A percentile compares a stretch with the other conserved stretches of the same genome.
Evolutionary conservation across 2,113 vertebrate genomes (phyloP).

Genomic region (Promerops cafer): DNA sequence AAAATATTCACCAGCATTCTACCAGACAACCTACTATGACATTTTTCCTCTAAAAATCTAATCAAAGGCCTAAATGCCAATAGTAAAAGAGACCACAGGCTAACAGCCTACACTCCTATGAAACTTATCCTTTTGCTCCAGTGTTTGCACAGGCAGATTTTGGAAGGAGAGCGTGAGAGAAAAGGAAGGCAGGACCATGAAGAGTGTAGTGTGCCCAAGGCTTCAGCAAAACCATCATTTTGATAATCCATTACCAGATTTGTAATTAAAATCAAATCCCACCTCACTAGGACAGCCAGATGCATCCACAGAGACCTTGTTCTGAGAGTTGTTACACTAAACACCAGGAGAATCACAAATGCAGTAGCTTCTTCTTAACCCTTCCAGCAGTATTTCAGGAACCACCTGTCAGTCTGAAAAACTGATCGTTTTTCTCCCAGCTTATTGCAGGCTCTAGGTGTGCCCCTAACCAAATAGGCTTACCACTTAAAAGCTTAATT

Average conservation of each 20-base stretch:
- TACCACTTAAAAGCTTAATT: slow-evolving; percentile 55
- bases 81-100: neutral
- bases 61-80: neutral
- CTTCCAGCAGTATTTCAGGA: slow-evolving; percentile 49
- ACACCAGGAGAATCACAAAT: slow-evolving; percentile 43
- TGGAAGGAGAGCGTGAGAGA: neutral
- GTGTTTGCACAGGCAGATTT: neutral
- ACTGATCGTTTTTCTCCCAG: neutral
- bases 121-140: neutral
- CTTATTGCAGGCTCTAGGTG: slow-evolving; percentile 25
- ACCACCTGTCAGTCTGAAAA: slow-evolving; percentile 13
- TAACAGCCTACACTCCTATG: neutral
- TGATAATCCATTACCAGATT: neutral
- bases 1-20: neutral
- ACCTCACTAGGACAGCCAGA: neutral
- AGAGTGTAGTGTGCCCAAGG: neutral
- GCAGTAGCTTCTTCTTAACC: slow-evolving; percentile 25
- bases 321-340: slow-evolving; percentile 20
- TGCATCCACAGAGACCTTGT: neutral
- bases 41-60: slow-evolving; percentile 13
- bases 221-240: slow-evolving; percentile 10
- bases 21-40: neutral
- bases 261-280: slow-evolving; percentile 39
- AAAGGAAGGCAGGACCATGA: neutral
- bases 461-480: slow-evolving; percentile 54